Base-by-base conservation (phyloP, 30 jellyfish, hydroid and myxozoan genomes). In the Hydractinia symbiolongicarpus region DNA sequence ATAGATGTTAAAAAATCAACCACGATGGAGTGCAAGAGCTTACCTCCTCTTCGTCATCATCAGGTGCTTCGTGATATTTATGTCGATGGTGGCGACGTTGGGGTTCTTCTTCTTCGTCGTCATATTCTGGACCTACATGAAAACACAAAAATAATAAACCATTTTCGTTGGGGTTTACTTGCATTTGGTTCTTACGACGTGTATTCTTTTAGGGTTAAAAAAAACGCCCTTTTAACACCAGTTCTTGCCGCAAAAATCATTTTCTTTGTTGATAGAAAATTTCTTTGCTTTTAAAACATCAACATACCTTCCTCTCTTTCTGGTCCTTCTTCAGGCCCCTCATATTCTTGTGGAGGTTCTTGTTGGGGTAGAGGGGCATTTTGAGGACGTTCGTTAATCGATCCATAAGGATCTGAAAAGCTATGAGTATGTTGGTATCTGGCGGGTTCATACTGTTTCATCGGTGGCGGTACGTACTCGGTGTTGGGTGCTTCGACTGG, bases 291-390 rank as follows among this genome's bases (percentile, higher is more conserved):
- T 30, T 16, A 16, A 58, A 11, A 58, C 19, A 11, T 11, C 19
- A 64, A n/a, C 16, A n/a, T 64, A 64, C 74, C 74, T 7, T 78
- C 86, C n/a, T 66, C 61, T 30, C 81, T 67, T 60, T 79, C 87
- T 20, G 58, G 69, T 9, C 55, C 62, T 13, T 66, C 84, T 4
- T 66, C 44, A 30, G 44, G 44, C 44, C 44, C 44, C 44, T 30
- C 70, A 5, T 79, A 84, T 4, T 58, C 81, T n/a, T 14, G 66
- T 50, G 66, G 30, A 61, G 69, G 66, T 11, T 79, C 61, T 5
- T 60, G 20, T 20, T 16, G 49, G 4, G 82, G 19, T 62, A 84
- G 84, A 1, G 67, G 50, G 14, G 49, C 87, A 55, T 50, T 19
- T 30, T 61, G 85, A 11, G 55, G 83, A 9, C 49, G 69, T 4